Evolutionary conservation across 2,888 invertebrate species (phyloP), one percentile per base, ranked within the genome.

Genomic region (Hemithea aestivaria): DNA sequence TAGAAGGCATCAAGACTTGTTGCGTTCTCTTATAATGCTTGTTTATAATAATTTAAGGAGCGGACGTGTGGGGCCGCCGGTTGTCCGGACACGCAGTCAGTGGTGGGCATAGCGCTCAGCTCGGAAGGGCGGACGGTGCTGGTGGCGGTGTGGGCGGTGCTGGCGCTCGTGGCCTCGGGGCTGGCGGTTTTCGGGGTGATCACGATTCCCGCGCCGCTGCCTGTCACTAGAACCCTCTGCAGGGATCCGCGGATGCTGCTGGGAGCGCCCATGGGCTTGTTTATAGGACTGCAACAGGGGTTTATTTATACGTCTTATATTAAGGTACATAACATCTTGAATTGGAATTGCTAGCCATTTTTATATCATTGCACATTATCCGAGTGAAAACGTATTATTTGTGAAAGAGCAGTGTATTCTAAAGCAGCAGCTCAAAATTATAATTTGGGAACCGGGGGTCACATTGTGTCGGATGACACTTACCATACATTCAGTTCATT

Each of bases 271-370:
- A 88, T 95, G 74, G 93, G 93, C 2, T 85, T 94, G 25, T 95
- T 94, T 62, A 94, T 95, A 48, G 95, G 95, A 44, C 88, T 94
- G 40, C 94, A 95, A 71, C 95, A 95, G 79, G 94, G 94, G 51
- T 94, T 95, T 70, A 93, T 95, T 84, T 91, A 93, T 66, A 92
- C 93, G 6, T 94, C 94, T 62, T 95, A 94, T 73, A 91, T 93
- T 66, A 92, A 94, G 89, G 94, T 93, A 20, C 2, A n/a, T n/a
- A 27, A 7, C 12, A 3, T n/a, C 27, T 6, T 27, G 6, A 7
- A 2, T 11, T 7, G 6, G 6, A 11, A n/a, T n/a, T n/a, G n/a
- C n/a, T n/a, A n/a, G n/a, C n/a, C n/a, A n/a, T n/a, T n/a, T n/a
- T n/a, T n/a, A n/a, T n/a, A n/a, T n/a, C n/a, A n/a, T n/a, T n/a